A percentile compares a stretch with the other conserved stretches of the same genome.
Conservation (phyloP, 2,888 invertebrate genomes). For the Ochlodes sylvanus region DNA sequence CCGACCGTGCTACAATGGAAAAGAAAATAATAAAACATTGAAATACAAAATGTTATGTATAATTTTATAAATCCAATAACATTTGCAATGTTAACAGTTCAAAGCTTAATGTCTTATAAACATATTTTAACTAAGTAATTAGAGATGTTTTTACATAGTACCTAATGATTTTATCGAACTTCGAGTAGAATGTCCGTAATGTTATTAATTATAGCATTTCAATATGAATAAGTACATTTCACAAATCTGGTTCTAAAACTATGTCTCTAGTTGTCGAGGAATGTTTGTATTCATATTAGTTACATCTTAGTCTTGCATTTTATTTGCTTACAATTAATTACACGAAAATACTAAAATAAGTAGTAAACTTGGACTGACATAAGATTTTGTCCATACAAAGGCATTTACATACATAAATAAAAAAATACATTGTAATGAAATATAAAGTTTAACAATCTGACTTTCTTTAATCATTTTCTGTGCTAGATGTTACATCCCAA, state of each 20-base stretch:
- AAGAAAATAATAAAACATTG: conserved; percentile 37
- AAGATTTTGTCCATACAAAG: too few relatives aligned
- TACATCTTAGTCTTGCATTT: not conserved
- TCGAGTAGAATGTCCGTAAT: conserved; percentile 10
- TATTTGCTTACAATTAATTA: not conserved
- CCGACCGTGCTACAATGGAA: not conserved
- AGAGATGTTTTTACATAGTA: not conserved
- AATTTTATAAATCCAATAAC: conserved; percentile 62
- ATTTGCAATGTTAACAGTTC: conserved; percentile 66
- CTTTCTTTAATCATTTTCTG: not conserved
- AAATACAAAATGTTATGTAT: conserved; percentile 45
- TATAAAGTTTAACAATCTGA: too few relatives aligned
- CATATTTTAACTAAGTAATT: conserved; percentile 46
- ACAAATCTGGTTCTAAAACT: not conserved
- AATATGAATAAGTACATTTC: conserved; percentile 17
- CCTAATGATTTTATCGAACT: conserved; percentile 37
- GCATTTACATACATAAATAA: too few relatives aligned
- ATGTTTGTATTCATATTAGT: conserved; percentile 9
- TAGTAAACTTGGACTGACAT: too few relatives aligned
- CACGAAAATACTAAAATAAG: too few relatives aligned
- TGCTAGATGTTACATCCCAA: not conserved
- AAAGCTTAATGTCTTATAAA: conserved; percentile 62
- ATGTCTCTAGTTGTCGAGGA: conserved; percentile 3
- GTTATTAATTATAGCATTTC: conserved; percentile 6
- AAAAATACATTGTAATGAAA: too few relatives aligned